Evolutionary conservation across 2,797 vertebrate genomes (phyloP).

Genomic region (Sebastes diploproa): DNA sequence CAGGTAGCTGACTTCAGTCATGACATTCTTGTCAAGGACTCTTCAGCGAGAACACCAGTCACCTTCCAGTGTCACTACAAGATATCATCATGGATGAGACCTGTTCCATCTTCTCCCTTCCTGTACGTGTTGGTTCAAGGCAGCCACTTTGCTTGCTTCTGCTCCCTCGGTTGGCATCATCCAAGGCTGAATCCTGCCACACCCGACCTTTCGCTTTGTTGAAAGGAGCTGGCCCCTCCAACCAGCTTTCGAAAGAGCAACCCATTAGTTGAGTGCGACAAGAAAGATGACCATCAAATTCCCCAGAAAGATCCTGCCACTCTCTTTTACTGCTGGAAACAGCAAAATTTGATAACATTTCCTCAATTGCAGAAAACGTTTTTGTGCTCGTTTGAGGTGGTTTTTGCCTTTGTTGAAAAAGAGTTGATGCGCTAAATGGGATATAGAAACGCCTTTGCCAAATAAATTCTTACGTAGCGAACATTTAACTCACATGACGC

Average conservation of each 20-base stretch:
- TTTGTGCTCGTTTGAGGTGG: too few species aligned
- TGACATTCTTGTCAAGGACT: constrained; percentile 7
- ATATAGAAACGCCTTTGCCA: too few species aligned
- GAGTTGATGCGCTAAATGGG: too few species aligned
- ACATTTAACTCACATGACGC: too few species aligned
- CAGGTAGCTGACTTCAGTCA: background rate
- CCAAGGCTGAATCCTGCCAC: background rate
- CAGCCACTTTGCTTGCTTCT: background rate
- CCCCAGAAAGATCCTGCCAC: background rate
- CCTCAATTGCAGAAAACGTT: too few species aligned
- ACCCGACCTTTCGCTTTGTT: background rate
- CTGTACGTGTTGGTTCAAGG: background rate
- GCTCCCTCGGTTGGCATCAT: background rate
- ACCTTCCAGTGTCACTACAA: constrained; percentile 9
- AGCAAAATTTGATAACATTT: too few species aligned
- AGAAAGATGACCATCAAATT: background rate
- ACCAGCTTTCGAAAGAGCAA: background rate
- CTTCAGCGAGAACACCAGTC: constrained; percentile 2
- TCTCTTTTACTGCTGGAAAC: background rate
- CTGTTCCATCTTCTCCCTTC: background rate
- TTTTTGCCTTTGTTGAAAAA: too few species aligned
- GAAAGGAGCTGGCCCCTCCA: background rate
- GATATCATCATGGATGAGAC: background rate
- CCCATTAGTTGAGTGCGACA: background rate
- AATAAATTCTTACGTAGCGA: too few species aligned